Evolutionary conservation across 2,113 vertebrate species (phyloP).

Genomic region (Rhinogobius similis): DNA sequence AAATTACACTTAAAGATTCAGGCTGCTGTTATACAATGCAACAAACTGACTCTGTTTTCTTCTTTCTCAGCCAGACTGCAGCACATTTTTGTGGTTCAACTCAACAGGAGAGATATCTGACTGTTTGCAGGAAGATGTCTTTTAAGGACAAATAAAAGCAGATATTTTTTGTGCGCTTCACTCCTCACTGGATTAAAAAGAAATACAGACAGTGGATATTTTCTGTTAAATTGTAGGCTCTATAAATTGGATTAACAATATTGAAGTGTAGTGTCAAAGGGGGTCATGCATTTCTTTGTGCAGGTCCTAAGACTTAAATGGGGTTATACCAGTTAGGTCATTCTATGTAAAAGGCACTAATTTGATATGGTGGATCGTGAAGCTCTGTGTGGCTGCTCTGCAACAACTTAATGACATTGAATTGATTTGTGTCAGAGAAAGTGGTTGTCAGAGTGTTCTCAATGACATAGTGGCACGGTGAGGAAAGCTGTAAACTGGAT

Average conservation of each 20-base stretch:
- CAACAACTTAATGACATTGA: background rate
- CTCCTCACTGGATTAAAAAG: background rate
- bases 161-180: background rate
- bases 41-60: background rate
- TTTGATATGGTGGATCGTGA: background rate
- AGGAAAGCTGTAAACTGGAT: background rate
- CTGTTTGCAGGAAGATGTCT: background rate
- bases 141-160: background rate
- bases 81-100: background rate
- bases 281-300: too few relatives aligned
- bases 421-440: background rate
- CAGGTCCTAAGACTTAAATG: too few relatives aligned
- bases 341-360: background rate
- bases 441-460: background rate
- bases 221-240: background rate
- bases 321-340: background rate
- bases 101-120: background rate
- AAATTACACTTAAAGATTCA: background rate
- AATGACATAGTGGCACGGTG: background rate
- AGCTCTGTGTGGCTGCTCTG: background rate
- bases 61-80: background rate
- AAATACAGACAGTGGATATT: background rate
- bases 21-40: background rate
- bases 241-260: too few relatives aligned
- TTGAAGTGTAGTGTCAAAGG: too few relatives aligned